A percentile compares a stretch with the other conserved stretches of the same genome.
phyloP scores from a whole-genome alignment of 1,140 invertebrate species.

The Eupristina koningsbergeri region DNA sequence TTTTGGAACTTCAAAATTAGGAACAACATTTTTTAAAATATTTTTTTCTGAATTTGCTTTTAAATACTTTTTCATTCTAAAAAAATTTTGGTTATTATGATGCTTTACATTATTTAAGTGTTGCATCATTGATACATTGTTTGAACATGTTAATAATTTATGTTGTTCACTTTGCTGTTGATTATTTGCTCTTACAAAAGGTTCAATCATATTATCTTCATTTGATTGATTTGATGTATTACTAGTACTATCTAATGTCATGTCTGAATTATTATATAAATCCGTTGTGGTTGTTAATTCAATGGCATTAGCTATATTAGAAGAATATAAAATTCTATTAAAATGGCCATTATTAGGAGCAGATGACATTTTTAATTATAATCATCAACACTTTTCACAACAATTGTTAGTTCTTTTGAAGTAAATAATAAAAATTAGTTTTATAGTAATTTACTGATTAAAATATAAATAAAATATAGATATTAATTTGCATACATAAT shows the following conservation, averaged over 20 bases:
- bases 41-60: not conserved
- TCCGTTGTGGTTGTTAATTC: slow-evolving; percentile 25
- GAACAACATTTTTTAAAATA: slow-evolving; percentile 6
- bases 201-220: not conserved
- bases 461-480: not conserved
- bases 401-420: not conserved
- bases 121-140: not conserved
- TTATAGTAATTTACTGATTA: not conserved
- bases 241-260: slow-evolving; percentile 3
- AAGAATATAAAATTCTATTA: not conserved
- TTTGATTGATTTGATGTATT: not conserved
- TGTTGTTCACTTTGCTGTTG: not conserved
- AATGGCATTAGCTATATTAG: not conserved
- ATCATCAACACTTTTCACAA: not conserved
- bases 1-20: slow-evolving; percentile 55
- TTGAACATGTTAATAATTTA: slow-evolving; percentile 7
- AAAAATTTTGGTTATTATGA: not conserved
- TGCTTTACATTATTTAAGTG: not conserved
- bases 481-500: not conserved
- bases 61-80: not conserved
- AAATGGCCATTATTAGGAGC: slow-evolving; percentile 12
- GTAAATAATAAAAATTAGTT: not conserved
- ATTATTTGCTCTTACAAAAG: not conserved
- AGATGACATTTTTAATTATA: slow-evolving; percentile 7
- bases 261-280: slow-evolving; percentile 1